A percentile compares a stretch with the other conserved stretches of the same genome.
Conservation (phyloP, 2,113 vertebrate genomes). For the Myotis yumanensis region DNA sequence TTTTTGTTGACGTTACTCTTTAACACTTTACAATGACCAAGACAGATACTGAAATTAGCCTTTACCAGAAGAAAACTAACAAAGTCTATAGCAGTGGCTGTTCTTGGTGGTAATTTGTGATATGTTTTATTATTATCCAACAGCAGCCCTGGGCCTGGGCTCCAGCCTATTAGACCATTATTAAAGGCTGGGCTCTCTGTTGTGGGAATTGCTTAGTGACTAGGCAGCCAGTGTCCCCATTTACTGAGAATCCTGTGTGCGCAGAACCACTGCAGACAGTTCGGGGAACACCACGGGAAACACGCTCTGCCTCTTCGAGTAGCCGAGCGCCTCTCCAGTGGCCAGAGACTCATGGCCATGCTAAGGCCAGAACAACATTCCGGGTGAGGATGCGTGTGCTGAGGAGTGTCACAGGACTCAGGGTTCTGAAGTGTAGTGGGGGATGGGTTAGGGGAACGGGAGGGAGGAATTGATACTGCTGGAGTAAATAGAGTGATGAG, state of each 20-base stretch:
- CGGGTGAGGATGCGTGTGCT: neutral
- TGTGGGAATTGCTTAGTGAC: conserved; percentile 50
- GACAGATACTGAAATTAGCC: conserved; percentile 57
- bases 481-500: neutral
- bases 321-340: neutral
- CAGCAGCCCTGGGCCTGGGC: conserved; percentile 27
- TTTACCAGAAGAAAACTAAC: conserved; percentile 48
- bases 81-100: conserved; percentile 39
- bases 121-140: conserved; percentile 54
- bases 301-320: neutral
- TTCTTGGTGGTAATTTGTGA: conserved; percentile 55
- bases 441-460: neutral
- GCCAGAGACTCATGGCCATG: neutral
- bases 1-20: conserved; percentile 33
- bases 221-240: neutral
- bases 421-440: neutral
- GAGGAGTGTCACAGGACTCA: neutral
- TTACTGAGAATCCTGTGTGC: conserved; percentile 23
- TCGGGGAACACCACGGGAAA: neutral
- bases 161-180: conserved; percentile 56
- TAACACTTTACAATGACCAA: neutral
- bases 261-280: neutral
- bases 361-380: neutral
- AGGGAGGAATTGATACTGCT: neutral
- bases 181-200: conserved; percentile 19